Evolutionary conservation across 2,888 invertebrate species (phyloP).

Genomic region (Noctua pronuba): DNA sequence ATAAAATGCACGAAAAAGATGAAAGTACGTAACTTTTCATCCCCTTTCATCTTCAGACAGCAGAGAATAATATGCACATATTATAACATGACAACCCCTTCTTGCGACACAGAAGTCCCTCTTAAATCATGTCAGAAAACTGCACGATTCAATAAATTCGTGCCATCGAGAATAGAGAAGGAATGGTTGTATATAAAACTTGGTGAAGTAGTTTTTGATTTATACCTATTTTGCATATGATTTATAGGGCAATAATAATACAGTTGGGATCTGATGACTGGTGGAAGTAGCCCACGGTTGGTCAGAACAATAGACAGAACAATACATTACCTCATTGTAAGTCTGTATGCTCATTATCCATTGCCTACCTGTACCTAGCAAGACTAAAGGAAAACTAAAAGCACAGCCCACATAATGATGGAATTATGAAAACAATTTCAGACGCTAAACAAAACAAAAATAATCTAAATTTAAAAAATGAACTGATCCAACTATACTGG

Average conservation of each 20-base stretch:
- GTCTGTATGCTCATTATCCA: background rate
- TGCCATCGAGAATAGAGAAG: background rate
- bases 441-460: background rate
- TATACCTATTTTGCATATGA: constrained; percentile 6
- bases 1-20: constrained; percentile 9
- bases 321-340: background rate
- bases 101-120: constrained; percentile 4
- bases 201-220: constrained; percentile 27
- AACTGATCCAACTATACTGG: background rate
- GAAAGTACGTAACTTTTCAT: constrained; percentile 25
- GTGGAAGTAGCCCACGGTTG: background rate
- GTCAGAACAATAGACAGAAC: background rate
- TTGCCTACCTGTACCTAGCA: background rate
- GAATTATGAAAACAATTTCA: background rate
- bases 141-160: constrained; percentile 45
- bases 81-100: constrained; percentile 30
- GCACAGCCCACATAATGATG: background rate
- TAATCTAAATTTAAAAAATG: background rate
- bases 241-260: background rate
- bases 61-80: constrained; percentile 17
- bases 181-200: constrained; percentile 6
- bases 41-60: constrained; percentile 24
- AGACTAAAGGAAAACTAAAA: background rate
- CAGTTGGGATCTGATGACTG: background rate
- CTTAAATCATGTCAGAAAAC: constrained; percentile 38